Evolutionary conservation across 2,888 invertebrate genomes (phyloP).

Genomic region (Itoplectis maculator): DNA sequence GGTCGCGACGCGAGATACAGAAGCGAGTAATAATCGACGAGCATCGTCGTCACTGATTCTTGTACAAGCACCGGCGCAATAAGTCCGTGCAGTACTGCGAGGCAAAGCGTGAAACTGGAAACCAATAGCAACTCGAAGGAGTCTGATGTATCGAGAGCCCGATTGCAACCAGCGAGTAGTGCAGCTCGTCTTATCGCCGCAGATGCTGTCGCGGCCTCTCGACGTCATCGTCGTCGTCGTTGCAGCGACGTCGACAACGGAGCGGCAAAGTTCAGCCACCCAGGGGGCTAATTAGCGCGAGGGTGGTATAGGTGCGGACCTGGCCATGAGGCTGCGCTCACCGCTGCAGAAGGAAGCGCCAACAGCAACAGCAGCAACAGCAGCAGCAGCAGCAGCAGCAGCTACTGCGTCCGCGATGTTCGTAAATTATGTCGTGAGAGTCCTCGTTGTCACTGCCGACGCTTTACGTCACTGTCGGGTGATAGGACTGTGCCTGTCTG

Average conservation of each 20-base stretch:
- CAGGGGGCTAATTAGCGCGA: slow-evolving; percentile 71
- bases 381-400: no score
- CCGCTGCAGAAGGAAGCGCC: slow-evolving; percentile 49
- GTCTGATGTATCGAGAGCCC: slow-evolving; percentile 31
- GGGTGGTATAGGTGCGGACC: slow-evolving; percentile 25
- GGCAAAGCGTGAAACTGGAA: slow-evolving; percentile 16
- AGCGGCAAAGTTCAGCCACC: slow-evolving; percentile 67
- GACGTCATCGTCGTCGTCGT: slow-evolving; percentile 14
- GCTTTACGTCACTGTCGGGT: slow-evolving; percentile 12
- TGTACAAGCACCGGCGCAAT: not conserved
- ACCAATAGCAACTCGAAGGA: slow-evolving; percentile 8
- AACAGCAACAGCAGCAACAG: no score
- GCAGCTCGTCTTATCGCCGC: not conserved
- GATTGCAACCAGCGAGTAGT: not conserved
- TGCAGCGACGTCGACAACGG: slow-evolving; percentile 30
- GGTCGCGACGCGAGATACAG: not conserved
- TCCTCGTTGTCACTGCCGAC: slow-evolving; percentile 6
- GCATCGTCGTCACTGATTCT: slow-evolving; percentile 12
- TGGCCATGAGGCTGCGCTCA: slow-evolving; percentile 67
- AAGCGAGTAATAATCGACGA: not conserved
- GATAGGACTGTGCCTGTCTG: not conserved
- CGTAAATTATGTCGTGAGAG: slow-evolving; percentile 46
- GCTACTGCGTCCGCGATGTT: slow-evolving; percentile 41
- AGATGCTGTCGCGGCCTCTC: slow-evolving; percentile 12
- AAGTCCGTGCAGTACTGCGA: not conserved